Evolutionary conservation across 2,888 invertebrate species (phyloP), one percentile per base, ranked within the genome.

Genomic region (Unio delphinus): DNA sequence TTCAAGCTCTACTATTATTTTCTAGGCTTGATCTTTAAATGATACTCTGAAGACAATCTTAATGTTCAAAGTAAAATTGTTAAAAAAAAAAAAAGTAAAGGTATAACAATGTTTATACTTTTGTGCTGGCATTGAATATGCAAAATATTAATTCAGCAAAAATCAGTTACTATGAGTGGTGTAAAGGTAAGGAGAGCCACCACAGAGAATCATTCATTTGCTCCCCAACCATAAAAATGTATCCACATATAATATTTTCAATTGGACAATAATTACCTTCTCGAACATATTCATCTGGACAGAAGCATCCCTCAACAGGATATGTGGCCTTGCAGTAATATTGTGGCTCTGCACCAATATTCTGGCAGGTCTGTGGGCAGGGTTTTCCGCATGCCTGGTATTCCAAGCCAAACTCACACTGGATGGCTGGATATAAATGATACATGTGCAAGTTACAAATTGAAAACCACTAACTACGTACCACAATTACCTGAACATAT

Each of bases 341-440:
- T n/a, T 80, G 79, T 8, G 66, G 72, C 34, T 71, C 72, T 6
- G 76, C 75, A 4, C 78, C 80, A 34, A 83, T 69, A 68, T 82
- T 74, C 60, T 68, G 64, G 86, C 97, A 97, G 0, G 95, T 96
- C 3, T 92, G 91, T 0, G 95, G 95, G 82, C 97, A 97, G 1
- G 95, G 92, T 0, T 95, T 92, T 26, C 96, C 92, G 86, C 96
- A 96, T 0, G 95, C 92, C 70, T 93, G 93, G 90, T 97, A 97
- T 71, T 92, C 92, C 0, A 94, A 93, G 78, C 95, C 95, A 79
- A 94, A 93, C 87, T 96, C 95, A 83, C 97, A 97, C 90, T 96
- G 96, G 91, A 96, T 94, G 0, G 96, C 95, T 95, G 87, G 45
- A 78, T 78, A 11, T 55, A 55, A 23, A 34, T 8, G 23, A 59